These are phyloP conservation scores for Pseudonaja textilis DNA, from an alignment of 2,113 vertebrate species.

Conservation along the genomic window DNA sequence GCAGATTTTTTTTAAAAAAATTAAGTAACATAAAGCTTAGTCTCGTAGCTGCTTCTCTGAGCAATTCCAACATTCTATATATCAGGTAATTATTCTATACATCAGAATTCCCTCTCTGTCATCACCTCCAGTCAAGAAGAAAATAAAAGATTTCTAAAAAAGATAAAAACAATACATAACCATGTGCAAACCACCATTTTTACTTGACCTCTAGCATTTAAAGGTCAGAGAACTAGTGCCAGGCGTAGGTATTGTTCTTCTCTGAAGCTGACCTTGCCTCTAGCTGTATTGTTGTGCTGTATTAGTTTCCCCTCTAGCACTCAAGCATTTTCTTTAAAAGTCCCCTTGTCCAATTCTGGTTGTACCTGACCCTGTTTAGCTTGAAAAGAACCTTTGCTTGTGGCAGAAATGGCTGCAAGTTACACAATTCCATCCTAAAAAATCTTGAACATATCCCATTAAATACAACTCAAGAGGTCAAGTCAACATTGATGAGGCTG, in stretches of 20 bases:
- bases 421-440: not conserved
- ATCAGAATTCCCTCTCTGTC: not conserved
- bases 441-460: not conserved
- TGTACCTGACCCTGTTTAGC: constrained; percentile 15
- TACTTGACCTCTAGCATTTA: not conserved
- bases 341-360: not conserved
- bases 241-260: constrained; percentile 3
- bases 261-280: not conserved
- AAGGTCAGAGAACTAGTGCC: not conserved
- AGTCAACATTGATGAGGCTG: not conserved
- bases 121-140: not conserved
- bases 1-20: not conserved
- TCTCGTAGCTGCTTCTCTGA: too few relatives aligned
- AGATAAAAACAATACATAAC: not conserved
- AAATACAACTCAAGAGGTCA: constrained; percentile 6
- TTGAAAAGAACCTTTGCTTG: constrained; percentile 4
- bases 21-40: not conserved
- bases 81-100: not conserved
- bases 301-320: constrained; percentile 6
- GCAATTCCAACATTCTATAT: not conserved
- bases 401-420: not conserved
- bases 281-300: not conserved
- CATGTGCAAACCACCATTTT: not conserved
- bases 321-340: constrained; percentile 5
- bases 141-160: not conserved